phyloP scores from a whole-genome alignment of 2,888 invertebrate species.

The Brenthis ino region DNA sequence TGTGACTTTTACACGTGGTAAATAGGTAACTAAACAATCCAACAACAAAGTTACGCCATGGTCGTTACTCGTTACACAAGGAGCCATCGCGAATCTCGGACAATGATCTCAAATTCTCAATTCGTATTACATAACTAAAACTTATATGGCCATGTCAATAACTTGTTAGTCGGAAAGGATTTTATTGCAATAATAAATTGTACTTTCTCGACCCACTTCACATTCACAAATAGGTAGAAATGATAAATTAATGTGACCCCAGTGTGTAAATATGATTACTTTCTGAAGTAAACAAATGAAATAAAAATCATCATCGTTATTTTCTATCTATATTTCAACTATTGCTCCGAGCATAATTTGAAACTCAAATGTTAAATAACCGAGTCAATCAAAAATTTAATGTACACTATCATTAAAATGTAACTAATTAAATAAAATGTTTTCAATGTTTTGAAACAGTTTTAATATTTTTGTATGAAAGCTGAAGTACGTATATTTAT shows the following conservation, averaged over 20 bases:
- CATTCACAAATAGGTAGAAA: conserved; percentile 3
- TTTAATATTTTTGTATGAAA: too few species aligned
- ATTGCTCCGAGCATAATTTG: too few species aligned
- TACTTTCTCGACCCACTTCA: conserved; percentile 26
- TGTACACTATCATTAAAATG: too few species aligned
- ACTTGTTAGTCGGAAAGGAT: conserved; percentile 18
- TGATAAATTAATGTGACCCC: conserved; percentile 12
- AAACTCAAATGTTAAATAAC: too few species aligned
- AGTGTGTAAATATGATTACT: background rate
- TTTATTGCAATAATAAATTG: conserved; percentile 27
- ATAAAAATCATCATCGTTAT: background rate
- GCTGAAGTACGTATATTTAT: background rate
- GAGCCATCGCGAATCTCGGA: conserved; percentile 49
- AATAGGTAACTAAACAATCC: background rate
- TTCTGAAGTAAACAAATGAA: background rate
- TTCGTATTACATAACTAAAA: conserved; percentile 45
- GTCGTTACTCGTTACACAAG: conserved; percentile 45
- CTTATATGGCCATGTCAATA: conserved; percentile 50
- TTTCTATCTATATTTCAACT: background rate
- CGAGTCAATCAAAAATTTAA: too few species aligned
- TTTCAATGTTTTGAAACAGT: too few species aligned
- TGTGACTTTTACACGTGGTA: too few species aligned
- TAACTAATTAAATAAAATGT: too few species aligned
- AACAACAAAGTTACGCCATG: conserved; percentile 27
- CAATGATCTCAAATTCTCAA: conserved; percentile 57